Evolutionary conservation across 2,888 invertebrate species (phyloP).

Genomic region (Diogma glabrata): DNA sequence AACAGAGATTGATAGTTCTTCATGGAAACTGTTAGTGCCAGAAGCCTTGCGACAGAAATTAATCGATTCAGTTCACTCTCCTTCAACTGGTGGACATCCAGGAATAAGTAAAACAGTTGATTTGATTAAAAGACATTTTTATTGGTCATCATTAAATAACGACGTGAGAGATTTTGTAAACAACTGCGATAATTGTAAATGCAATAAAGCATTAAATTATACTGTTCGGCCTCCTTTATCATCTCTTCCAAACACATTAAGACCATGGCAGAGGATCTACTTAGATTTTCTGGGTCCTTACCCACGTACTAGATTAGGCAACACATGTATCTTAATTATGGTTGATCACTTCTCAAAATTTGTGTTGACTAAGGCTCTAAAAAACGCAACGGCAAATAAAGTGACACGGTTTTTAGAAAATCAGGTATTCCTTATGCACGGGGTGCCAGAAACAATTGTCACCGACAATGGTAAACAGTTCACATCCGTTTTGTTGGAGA

Average conservation of each 20-base stretch:
- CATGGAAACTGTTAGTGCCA: not conserved
- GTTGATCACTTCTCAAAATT: constrained; percentile 1
- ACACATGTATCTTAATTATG: not conserved
- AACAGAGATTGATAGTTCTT: not conserved
- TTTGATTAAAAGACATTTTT: not conserved
- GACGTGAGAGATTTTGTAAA: not conserved
- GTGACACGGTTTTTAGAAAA: not conserved
- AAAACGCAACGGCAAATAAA: not conserved
- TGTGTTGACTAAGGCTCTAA: not conserved
- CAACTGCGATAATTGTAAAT: not conserved
- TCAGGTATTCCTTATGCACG: not conserved
- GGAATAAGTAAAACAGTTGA: not conserved
- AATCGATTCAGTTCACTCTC: not conserved
- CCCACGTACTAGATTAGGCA: not conserved
- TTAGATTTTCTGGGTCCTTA: not conserved
- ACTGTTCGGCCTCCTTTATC: not conserved
- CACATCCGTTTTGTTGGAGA: not conserved
- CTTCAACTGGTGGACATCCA: not conserved
- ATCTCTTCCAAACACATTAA: not conserved
- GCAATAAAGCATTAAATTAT: not conserved
- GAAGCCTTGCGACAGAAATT: not conserved
- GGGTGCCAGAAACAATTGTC: not conserved
- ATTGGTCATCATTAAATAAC: not conserved
- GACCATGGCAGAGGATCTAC: not conserved
- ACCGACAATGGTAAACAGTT: constrained; percentile 3